A percentile compares a stretch with the other conserved stretches of the same genome.
Conservation (phyloP, 2,888 invertebrate genomes). For the Colostygia pectinataria region DNA sequence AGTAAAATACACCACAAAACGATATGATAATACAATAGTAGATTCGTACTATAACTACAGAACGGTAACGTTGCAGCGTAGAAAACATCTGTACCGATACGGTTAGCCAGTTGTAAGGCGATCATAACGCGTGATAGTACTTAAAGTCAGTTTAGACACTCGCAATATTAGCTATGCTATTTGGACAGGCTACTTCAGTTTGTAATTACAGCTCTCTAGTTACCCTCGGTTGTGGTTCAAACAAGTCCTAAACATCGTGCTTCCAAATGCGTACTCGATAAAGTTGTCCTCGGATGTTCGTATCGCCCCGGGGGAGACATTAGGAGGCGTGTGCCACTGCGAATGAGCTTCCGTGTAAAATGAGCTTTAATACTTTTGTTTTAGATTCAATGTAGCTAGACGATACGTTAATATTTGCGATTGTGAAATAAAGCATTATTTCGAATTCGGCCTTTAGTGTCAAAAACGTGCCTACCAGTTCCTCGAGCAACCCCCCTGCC, state of each 20-base stretch:
- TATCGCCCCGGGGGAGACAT: constrained; percentile 53
- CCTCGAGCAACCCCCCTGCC: too few relatives aligned
- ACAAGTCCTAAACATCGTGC: constrained; percentile 40
- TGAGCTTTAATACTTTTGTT: neutral
- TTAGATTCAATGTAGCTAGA: neutral
- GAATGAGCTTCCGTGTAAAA: neutral
- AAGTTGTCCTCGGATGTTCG: constrained; percentile 50
- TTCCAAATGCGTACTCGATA: constrained; percentile 50
- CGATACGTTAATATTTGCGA: too few relatives aligned
- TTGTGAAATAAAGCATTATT: too few relatives aligned
- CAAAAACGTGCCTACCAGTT: too few relatives aligned
- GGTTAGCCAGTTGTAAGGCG: too few relatives aligned
- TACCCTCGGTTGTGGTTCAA: constrained; percentile 32
- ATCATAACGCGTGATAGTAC: too few relatives aligned
- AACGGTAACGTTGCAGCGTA: too few relatives aligned
- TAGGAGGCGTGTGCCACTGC: constrained; percentile 1
- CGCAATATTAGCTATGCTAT: constrained; percentile 12
- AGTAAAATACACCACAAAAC: too few relatives aligned
- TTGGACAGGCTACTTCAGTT: constrained; percentile 26
- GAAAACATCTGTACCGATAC: too few relatives aligned
- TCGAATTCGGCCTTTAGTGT: too few relatives aligned
- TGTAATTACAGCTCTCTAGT: constrained; percentile 34
- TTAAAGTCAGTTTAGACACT: neutral
- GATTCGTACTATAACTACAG: too few relatives aligned
- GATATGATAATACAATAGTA: too few relatives aligned